These are phyloP conservation scores for Odocoileus virginianus DNA, from an alignment of 2,113 vertebrate species.

Conservation along the genomic window DNA sequence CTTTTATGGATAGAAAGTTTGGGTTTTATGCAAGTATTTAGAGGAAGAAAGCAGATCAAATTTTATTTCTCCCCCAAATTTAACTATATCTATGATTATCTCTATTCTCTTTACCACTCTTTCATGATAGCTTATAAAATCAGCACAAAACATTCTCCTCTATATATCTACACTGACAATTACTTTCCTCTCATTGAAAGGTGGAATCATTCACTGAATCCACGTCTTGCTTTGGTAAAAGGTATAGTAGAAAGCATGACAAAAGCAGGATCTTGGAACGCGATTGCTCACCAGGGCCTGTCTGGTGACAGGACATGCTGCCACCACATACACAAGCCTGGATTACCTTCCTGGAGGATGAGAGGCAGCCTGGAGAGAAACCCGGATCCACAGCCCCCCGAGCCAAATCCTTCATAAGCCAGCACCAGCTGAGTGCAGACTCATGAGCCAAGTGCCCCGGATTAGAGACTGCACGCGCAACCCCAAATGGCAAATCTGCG, in stretches of 20 bases:
- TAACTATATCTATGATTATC: neutral
- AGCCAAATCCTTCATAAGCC: neutral
- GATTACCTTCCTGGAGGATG: neutral
- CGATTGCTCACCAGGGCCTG: fast-evolving
- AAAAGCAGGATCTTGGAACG: neutral
- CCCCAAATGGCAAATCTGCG: neutral
- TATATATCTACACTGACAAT: fast-evolving
- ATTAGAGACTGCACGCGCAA: neutral
- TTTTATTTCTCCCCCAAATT: neutral
- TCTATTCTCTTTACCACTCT: neutral
- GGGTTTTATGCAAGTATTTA: neutral
- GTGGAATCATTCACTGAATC: neutral
- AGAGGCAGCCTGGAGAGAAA: neutral
- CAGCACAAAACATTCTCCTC: neutral
- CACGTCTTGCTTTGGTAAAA: neutral
- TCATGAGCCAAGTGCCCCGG: neutral
- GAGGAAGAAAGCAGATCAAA: neutral
- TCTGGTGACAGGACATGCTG: too few species aligned
- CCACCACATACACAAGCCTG: too few species aligned
- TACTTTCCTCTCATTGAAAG: neutral
- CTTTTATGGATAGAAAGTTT: neutral
- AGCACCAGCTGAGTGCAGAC: too few species aligned
- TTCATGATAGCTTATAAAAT: neutral
- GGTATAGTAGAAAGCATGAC: neutral
- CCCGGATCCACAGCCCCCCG: neutral